Percentiles rank a stretch among this genome's conserved stretches.
phyloP scores from a whole-genome alignment of 2,888 invertebrate species.

The Sericinus montela region DNA sequence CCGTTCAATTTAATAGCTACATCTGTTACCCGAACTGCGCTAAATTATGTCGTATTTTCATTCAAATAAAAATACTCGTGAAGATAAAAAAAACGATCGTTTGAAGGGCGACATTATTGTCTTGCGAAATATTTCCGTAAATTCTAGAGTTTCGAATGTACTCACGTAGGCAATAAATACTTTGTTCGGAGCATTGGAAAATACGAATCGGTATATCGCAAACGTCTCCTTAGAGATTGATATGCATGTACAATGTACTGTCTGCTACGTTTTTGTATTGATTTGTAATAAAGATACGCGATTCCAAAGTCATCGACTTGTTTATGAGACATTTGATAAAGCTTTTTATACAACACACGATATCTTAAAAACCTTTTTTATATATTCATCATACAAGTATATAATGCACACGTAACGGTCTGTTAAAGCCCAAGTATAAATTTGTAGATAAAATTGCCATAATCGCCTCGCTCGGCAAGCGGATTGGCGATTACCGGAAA shows the following conservation, averaged over 20 bases:
- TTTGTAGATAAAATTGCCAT: too few relatives aligned
- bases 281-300: conserved; percentile 16
- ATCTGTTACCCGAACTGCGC: background rate
- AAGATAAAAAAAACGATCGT: conserved; percentile 62
- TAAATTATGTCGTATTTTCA: conserved; percentile 17
- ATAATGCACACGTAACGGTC: too few relatives aligned
- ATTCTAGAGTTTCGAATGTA: conserved; percentile 56
- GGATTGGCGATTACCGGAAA: too few relatives aligned
- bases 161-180: conserved; percentile 64
- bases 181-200: conserved; percentile 46
- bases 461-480: too few relatives aligned
- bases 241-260: conserved; percentile 10
- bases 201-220: conserved; percentile 39
- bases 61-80: conserved; percentile 69
- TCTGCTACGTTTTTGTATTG: background rate
- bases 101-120: conserved; percentile 59
- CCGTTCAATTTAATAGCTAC: conserved; percentile 1
- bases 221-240: conserved; percentile 21
- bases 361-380: too few relatives aligned
- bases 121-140: conserved; percentile 49
- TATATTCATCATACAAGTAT: background rate
- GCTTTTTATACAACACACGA: background rate
- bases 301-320: background rate
- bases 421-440: too few relatives aligned
- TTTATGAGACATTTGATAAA: conserved; percentile 1